Percentiles rank a stretch among this genome's conserved stretches.
phyloP scores from a whole-genome alignment of 2,113 vertebrate genomes.

The Myxocyprinus asiaticus region DNA sequence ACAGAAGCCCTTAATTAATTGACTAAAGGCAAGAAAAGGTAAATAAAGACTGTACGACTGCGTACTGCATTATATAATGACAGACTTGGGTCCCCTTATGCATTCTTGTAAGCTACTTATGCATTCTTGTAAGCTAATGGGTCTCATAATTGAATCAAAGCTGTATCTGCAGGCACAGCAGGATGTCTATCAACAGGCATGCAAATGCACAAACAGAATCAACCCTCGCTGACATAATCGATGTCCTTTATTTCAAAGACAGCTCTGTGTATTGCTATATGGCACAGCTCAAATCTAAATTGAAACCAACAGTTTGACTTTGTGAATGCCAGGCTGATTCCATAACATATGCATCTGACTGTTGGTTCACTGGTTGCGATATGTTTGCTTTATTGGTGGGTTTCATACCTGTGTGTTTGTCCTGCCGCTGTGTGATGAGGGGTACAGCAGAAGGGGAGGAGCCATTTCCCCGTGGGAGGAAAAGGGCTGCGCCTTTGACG shows the following conservation, averaged over 20 bases:
- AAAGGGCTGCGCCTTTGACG: conserved; percentile 96
- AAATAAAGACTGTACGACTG: no score
- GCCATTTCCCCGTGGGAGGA: conserved; percentile 91
- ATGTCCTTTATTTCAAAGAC: conserved; percentile 24
- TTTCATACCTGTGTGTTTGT: conserved; percentile 92
- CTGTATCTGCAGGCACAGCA: not conserved
- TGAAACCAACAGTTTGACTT: not conserved
- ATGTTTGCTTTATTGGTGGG: not conserved
- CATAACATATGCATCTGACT: no score
- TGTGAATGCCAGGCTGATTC: not conserved
- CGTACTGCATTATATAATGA: no score
- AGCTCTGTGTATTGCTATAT: not conserved
- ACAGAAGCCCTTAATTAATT: no score
- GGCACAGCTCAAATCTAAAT: not conserved
- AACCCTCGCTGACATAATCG: not conserved
- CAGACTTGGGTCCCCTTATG: no score
- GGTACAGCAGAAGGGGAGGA: conserved; percentile 80
- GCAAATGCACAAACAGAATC: not conserved
- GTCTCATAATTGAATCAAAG: conserved; percentile 14
- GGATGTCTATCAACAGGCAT: conserved; percentile 1
- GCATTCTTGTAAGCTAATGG: not conserved
- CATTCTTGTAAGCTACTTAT: no score
- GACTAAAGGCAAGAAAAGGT: no score
- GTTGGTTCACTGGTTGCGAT: no score
- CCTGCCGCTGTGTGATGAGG: conserved; percentile 84